Evolutionary conservation across 2,797 vertebrate genomes (phyloP).

Genomic region (Psittacula derbiana): DNA sequence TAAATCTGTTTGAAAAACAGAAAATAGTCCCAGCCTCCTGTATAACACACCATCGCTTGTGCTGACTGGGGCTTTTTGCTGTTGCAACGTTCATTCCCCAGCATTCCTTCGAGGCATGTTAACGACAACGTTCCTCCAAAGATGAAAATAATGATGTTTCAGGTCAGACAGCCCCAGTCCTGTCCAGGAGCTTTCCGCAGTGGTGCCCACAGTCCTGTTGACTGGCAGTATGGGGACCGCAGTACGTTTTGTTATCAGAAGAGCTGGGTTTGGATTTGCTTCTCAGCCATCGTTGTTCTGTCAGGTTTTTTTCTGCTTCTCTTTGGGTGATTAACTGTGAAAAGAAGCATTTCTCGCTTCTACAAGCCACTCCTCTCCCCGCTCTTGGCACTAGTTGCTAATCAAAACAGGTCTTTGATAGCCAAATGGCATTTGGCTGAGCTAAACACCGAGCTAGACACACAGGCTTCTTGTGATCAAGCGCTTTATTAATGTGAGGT

Average conservation of each 20-base stretch:
- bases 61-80: not conserved
- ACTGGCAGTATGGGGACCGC: not conserved
- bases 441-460: constrained; percentile 27
- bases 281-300: not conserved
- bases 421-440: constrained; percentile 56
- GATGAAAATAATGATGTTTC: not conserved
- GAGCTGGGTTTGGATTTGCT: not conserved
- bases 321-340: constrained; percentile 10
- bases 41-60: not conserved
- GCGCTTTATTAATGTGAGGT: constrained; percentile 47
- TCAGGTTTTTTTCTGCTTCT: not conserved
- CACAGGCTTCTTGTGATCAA: constrained; percentile 47
- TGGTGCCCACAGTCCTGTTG: rapidly evolving
- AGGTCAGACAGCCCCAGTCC: not conserved
- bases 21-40: not conserved
- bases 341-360: constrained; percentile 2
- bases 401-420: constrained; percentile 63
- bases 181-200: not conserved
- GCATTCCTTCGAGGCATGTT: rapidly evolving
- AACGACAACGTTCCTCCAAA: rapidly evolving
- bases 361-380: constrained; percentile 34
- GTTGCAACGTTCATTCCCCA: not conserved
- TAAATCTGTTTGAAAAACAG: not conserved
- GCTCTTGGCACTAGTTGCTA: constrained; percentile 50
- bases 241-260: not conserved